These are phyloP conservation scores for Scylla paramamosain DNA, from an alignment of 1,140 invertebrate species.

Conservation along the genomic window DNA sequence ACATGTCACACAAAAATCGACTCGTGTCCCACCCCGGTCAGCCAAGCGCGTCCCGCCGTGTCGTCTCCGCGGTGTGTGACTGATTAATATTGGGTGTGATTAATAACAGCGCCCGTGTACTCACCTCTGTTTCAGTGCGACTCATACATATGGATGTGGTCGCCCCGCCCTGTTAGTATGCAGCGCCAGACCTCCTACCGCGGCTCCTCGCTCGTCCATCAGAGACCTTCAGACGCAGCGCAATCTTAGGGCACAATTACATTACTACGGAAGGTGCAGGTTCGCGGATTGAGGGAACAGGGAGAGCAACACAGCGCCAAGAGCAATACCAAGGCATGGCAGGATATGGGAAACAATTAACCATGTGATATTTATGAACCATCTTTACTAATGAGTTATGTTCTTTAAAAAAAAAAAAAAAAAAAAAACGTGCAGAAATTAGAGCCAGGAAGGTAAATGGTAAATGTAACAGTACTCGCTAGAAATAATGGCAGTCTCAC, in stretches of 20 bases:
- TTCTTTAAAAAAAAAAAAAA: too few relatives aligned
- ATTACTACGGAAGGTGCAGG: not conserved
- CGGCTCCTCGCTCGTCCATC: not conserved
- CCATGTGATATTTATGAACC: too few relatives aligned
- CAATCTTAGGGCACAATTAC: not conserved
- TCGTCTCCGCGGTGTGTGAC: not conserved
- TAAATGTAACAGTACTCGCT: too few relatives aligned
- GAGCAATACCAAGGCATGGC: too few relatives aligned
- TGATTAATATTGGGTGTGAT: slow-evolving; percentile 15
- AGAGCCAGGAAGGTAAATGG: too few relatives aligned
- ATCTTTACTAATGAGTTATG: too few relatives aligned
- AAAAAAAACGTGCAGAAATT: too few relatives aligned
- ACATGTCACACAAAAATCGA: too few relatives aligned
- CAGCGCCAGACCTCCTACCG: not conserved
- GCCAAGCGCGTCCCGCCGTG: not conserved
- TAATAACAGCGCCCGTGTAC: not conserved
- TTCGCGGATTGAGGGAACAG: not conserved
- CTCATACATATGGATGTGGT: not conserved
- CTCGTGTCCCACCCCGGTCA: too few relatives aligned
- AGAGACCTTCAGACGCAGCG: not conserved
- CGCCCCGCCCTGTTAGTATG: not conserved
- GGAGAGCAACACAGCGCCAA: too few relatives aligned
- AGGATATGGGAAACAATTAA: too few relatives aligned
- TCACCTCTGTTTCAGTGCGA: not conserved
- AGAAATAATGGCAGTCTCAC: too few relatives aligned